phyloP scores from a whole-genome alignment of 2,797 vertebrate genomes.

The Vultur gryphus region DNA sequence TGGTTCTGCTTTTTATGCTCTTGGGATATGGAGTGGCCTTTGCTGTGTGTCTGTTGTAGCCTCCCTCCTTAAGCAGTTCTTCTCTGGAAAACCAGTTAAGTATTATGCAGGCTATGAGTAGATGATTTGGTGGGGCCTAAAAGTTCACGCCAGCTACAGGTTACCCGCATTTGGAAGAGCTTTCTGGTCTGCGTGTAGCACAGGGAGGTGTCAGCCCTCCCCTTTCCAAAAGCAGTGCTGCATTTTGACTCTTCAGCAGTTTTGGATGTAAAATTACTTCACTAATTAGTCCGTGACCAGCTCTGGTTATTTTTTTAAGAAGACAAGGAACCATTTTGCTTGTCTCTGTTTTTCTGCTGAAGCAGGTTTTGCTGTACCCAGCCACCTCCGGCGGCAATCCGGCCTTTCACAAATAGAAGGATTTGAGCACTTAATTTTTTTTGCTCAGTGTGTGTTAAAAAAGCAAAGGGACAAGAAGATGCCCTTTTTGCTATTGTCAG shows the following conservation, averaged over 20 bases:
- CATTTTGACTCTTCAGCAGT: background rate
- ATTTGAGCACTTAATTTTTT: background rate
- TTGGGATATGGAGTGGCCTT: background rate
- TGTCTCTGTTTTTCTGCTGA: background rate
- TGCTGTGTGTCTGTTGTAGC: background rate
- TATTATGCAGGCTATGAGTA: rapidly evolving
- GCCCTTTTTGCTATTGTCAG: background rate
- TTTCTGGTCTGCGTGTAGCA: background rate
- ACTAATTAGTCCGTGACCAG: background rate
- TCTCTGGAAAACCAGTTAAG: background rate
- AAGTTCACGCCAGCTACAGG: background rate
- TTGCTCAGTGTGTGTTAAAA: background rate
- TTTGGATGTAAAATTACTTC: background rate
- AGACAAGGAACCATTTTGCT: background rate
- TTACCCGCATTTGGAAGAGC: background rate
- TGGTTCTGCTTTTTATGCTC: background rate
- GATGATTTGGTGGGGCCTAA: background rate
- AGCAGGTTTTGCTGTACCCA: background rate
- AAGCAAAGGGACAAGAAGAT: background rate
- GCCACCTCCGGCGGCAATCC: background rate
- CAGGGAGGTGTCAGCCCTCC: background rate
- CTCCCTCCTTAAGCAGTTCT: background rate
- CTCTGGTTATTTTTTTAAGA: background rate
- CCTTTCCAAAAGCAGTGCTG: background rate
- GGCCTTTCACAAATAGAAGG: background rate